Conservation (phyloP, 2,113 vertebrate species). For the Jacana jacana region DNA sequence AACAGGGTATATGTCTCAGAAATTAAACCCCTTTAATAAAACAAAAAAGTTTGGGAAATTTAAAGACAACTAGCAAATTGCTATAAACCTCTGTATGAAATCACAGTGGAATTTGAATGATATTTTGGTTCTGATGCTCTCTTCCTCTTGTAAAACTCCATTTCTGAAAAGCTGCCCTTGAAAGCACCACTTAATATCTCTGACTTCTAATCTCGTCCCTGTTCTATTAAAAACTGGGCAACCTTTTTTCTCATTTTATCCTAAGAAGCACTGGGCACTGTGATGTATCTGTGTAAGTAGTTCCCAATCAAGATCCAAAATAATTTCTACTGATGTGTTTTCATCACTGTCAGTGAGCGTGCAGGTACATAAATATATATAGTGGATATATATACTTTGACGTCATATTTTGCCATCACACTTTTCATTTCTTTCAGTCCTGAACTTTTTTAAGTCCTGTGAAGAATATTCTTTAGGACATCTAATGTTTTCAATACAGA, state of each 20-base stretch:
- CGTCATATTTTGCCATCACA: not conserved
- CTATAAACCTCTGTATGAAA: not conserved
- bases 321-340: not conserved
- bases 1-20: not conserved
- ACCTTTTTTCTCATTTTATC: not conserved
- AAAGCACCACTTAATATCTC: constrained; percentile 28
- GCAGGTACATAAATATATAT: not conserved
- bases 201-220: constrained; percentile 10
- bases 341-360: not conserved
- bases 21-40: not conserved
- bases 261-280: not conserved
- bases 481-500: not conserved
- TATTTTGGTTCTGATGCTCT: constrained; percentile 40
- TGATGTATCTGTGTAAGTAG: constrained; percentile 4
- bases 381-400: not conserved
- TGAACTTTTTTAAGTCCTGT: constrained; percentile 2
- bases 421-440: not conserved
- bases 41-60: not conserved
- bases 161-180: constrained; percentile 37
- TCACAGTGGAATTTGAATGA: not conserved
- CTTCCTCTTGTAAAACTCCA: not conserved
- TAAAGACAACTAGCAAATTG: not conserved
- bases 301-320: constrained; percentile 4
- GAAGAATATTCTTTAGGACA: not conserved
- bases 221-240: constrained; percentile 14